Conservation (phyloP, 1,140 invertebrate species). For the Lordiphosa collinella region DNA sequence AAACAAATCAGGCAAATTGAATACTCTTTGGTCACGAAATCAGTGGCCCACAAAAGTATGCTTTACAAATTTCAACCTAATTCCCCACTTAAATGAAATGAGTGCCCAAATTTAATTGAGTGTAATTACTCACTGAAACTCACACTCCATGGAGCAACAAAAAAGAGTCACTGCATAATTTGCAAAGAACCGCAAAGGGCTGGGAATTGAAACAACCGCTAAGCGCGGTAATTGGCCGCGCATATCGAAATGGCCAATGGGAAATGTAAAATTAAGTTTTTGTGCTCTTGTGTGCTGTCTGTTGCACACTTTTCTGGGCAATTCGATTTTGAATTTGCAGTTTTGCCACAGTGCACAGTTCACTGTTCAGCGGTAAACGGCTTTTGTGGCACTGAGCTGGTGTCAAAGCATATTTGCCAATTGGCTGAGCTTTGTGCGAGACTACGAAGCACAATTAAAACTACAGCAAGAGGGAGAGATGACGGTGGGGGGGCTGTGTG, state of each 20-base stretch:
- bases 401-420: conserved; percentile 52
- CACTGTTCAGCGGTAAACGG: conserved; percentile 4
- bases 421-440: conserved; percentile 34
- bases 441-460: conserved; percentile 4
- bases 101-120: too few relatives aligned
- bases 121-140: background rate
- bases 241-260: conserved; percentile 11
- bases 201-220: conserved; percentile 23
- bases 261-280: background rate
- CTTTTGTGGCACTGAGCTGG: background rate
- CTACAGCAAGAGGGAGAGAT: background rate
- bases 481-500: conserved; percentile 1
- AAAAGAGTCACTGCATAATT: background rate
- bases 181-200: conserved; percentile 13
- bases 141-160: background rate
- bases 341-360: conserved; percentile 6
- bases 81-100: background rate
- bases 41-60: too few relatives aligned
- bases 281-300: background rate
- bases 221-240: conserved; percentile 28
- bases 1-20: too few relatives aligned
- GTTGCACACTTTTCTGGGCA: conserved; percentile 27
- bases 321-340: conserved; percentile 35
- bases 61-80: background rate
- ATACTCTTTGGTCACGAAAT: too few relatives aligned